A percentile compares a stretch with the other conserved stretches of the same genome.
These are phyloP conservation scores for Pteronotus mesoamericanus DNA, from an alignment of 2,797 vertebrate genomes.

Conservation along the genomic window DNA sequence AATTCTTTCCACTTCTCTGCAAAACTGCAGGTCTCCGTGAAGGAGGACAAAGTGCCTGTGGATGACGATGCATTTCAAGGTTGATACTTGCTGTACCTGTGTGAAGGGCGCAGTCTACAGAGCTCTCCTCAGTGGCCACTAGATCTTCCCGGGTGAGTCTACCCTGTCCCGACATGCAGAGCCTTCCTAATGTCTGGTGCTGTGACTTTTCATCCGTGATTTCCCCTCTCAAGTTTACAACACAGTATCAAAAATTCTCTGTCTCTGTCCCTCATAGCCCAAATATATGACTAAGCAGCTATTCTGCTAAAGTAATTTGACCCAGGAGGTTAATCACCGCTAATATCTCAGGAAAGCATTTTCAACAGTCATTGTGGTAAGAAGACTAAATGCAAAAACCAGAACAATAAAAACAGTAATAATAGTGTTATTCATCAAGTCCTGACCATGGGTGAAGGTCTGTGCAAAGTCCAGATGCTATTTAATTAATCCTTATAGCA, in stretches of 20 bases:
- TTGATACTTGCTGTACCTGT: neutral
- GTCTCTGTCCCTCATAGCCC: neutral
- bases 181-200: neutral
- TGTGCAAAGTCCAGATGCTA: neutral
- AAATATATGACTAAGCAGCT: neutral
- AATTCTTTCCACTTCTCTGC: neutral
- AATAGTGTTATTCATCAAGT: neutral
- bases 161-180: neutral
- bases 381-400: neutral
- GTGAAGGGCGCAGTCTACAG: neutral
- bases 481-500: neutral
- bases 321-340: neutral
- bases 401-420: neutral
- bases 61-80: neutral
- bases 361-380: neutral
- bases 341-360: slow-evolving; percentile 24
- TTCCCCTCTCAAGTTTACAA: neutral
- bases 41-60: neutral
- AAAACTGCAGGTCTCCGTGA: neutral
- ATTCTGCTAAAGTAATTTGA: slow-evolving; percentile 21
- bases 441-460: neutral
- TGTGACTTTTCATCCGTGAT: neutral
- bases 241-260: neutral
- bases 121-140: neutral
- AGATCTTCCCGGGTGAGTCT: neutral